Percentiles rank a stretch among this genome's conserved stretches.
Evolutionary conservation across 2,888 invertebrate genomes (phyloP).

Genomic region (Crioceris asparagi): DNA sequence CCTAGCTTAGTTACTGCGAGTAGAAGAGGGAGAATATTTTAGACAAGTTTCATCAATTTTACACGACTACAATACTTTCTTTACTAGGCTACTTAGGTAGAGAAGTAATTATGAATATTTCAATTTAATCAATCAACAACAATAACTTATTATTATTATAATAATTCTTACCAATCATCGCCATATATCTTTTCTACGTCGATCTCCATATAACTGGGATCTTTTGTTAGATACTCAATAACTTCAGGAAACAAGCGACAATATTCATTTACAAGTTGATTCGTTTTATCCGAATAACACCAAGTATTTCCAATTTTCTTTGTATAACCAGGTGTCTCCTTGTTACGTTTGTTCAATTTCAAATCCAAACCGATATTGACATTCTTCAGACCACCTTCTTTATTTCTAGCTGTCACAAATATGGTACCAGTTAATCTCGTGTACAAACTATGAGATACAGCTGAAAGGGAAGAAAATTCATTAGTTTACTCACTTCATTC

Average conservation of each 20-base stretch:
- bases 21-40: too few relatives aligned
- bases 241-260: conserved; percentile 61
- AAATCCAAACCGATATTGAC: conserved; percentile 84
- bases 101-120: too few relatives aligned
- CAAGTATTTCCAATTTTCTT: conserved; percentile 59
- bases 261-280: conserved; percentile 62
- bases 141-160: neutral
- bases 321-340: conserved; percentile 72
- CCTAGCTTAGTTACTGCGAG: too few relatives aligned
- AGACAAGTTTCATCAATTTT: too few relatives aligned
- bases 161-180: conserved; percentile 19
- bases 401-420: conserved; percentile 43
- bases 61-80: too few relatives aligned
- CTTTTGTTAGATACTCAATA: conserved; percentile 48
- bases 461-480: conserved; percentile 29
- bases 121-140: too few relatives aligned
- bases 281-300: conserved; percentile 69
- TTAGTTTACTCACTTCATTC: neutral
- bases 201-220: conserved; percentile 45
- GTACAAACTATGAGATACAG: conserved; percentile 58
- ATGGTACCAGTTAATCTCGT: conserved; percentile 82
- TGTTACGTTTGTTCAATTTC: conserved; percentile 74
- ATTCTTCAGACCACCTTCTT: conserved; percentile 36
- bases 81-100: too few relatives aligned
- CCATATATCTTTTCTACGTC: conserved; percentile 57